These are phyloP conservation scores for Chinchilla lanigera DNA, from an alignment of 2,113 vertebrate species.

Conservation along the genomic window DNA sequence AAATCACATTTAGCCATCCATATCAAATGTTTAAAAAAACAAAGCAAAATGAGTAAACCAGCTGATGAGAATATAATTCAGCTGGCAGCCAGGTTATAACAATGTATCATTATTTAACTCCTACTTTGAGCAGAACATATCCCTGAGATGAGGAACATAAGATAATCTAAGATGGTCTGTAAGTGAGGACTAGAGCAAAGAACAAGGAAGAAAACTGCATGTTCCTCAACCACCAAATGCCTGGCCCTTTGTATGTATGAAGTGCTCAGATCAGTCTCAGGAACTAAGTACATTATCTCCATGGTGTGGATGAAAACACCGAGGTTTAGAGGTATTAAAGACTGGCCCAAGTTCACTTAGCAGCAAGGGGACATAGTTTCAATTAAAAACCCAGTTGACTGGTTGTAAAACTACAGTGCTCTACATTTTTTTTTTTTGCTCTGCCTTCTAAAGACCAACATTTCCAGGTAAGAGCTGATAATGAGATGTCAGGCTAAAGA, in stretches of 20 bases:
- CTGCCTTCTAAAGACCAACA: background rate
- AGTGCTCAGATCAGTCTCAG: background rate
- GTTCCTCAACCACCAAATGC: background rate
- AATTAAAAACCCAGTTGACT: background rate
- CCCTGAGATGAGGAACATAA: background rate
- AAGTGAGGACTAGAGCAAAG: background rate
- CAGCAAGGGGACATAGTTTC: background rate
- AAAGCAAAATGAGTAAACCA: conserved; percentile 55
- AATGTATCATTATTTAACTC: background rate
- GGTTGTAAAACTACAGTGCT: background rate
- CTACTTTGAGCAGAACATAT: background rate
- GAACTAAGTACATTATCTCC: background rate
- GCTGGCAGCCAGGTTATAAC: conserved; percentile 38
- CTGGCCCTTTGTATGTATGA: background rate
- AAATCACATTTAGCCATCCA: conserved; percentile 35
- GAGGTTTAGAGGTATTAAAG: background rate
- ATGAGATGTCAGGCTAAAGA: background rate
- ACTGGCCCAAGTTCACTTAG: background rate
- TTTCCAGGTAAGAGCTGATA: background rate
- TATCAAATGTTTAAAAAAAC: conserved; percentile 59
- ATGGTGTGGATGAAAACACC: background rate
- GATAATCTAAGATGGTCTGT: background rate
- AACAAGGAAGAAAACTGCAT: background rate
- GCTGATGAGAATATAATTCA: conserved; percentile 40
- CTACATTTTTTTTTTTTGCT: no score